Conservation (phyloP, 1,140 invertebrate genomes). For the Agrypnia vestita region DNA sequence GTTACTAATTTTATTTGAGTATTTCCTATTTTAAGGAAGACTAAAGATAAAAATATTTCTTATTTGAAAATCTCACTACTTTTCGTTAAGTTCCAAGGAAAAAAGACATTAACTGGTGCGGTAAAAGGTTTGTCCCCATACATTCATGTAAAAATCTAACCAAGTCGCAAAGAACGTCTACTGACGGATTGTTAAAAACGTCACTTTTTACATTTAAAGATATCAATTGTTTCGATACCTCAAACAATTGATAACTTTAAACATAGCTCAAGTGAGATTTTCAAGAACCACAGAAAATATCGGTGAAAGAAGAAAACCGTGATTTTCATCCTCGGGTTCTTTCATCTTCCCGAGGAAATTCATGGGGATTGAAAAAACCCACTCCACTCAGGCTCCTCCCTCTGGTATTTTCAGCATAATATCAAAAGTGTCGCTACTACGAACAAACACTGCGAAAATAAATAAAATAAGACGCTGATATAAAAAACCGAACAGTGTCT, state of each 20-base stretch:
- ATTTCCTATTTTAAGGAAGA: slow-evolving; percentile 8
- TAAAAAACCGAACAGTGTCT: neutral
- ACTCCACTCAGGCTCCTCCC: neutral
- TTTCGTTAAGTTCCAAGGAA: neutral
- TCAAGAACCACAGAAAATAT: slow-evolving; percentile 24
- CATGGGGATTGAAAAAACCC: slow-evolving; percentile 2
- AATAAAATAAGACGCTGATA: slow-evolving; percentile 20
- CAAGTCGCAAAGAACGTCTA: too few species aligned
- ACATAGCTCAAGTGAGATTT: neutral
- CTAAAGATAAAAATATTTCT: neutral
- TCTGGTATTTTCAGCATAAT: slow-evolving; percentile 16
- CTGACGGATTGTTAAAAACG: neutral
- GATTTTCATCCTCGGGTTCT: slow-evolving; percentile 23
- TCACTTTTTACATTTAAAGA: neutral
- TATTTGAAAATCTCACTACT: slow-evolving; percentile 6
- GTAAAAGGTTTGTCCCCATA: neutral
- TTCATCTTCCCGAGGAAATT: slow-evolving; percentile 7
- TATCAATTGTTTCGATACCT: neutral
- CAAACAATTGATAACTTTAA: neutral
- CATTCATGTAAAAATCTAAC: neutral
- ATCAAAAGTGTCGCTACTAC: slow-evolving; percentile 20
- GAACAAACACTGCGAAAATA: slow-evolving; percentile 16
- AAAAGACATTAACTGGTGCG: neutral
- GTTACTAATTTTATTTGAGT: neutral
- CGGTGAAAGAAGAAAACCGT: neutral